Conservation (phyloP, 2,888 invertebrate genomes). For the Chrysolina haemoptera region DNA sequence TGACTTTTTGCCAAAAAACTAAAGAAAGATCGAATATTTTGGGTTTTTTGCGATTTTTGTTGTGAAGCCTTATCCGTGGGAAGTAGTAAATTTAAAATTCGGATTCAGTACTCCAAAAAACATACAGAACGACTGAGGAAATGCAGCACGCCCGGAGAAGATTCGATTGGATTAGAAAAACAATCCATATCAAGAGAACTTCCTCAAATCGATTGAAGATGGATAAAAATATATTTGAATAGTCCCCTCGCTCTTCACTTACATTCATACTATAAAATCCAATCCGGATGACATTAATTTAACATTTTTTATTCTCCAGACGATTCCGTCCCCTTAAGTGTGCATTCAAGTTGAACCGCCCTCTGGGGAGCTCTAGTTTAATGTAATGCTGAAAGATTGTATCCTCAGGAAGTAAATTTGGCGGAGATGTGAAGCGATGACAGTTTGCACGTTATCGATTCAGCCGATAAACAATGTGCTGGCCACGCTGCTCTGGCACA, state of each 20-base stretch:
- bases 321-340: conserved; percentile 16
- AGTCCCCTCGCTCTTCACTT: background rate
- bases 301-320: conserved; percentile 24
- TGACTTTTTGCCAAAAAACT: too few species aligned
- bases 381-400: conserved; percentile 35
- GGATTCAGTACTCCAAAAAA: too few species aligned
- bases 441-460: conserved; percentile 44
- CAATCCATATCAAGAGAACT: background rate
- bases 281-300: conserved; percentile 29
- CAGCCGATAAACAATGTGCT: conserved; percentile 40
- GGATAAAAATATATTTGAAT: background rate
- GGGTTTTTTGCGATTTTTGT: too few species aligned
- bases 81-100: too few species aligned
- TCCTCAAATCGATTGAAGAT: background rate
- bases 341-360: conserved; percentile 29
- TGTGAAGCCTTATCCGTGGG: too few species aligned
- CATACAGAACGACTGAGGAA: too few species aligned
- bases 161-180: too few species aligned
- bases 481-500: conserved; percentile 10
- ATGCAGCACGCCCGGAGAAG: too few species aligned
- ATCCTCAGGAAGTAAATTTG: conserved; percentile 38
- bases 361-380: conserved; percentile 32
- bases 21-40: too few species aligned
- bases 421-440: conserved; percentile 33
- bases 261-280: conserved; percentile 4